Base-by-base conservation (phyloP, 2,113 vertebrate species). In the Triplophysa rosa region DNA sequence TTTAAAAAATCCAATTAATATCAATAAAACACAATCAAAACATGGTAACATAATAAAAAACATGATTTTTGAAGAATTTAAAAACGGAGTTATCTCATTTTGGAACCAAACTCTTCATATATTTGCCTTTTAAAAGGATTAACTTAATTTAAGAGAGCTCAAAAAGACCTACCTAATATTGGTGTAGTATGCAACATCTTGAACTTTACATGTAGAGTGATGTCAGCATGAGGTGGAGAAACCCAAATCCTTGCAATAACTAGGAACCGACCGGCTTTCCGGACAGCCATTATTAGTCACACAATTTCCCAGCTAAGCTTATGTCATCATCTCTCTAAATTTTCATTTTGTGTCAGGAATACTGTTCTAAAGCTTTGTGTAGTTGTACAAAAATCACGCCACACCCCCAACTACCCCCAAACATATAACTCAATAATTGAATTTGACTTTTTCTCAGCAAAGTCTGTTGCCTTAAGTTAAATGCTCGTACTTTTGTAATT, bases 281-380 rank as follows among this genome's bases (percentile, higher is more conserved):
- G 62, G 75, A 49, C 84, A 45, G 63, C 10, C n/a, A 67, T 12
- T 40, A 26, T 84, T 66, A 80, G 24, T 87, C 84, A 87, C 23
- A 54, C 74, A 75, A 45, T 42, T 69, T 68, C 11, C 61, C 33
- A 80, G 47, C 42, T 29, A 47, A 71, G 83, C 77, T 69, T 74
- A 79, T 37, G 65, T 82, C 68, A 76, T 63, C 8, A 12, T 47
- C 10, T 17, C 1, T 61, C 56, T 21, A 61, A 24, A 47, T 17
- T 37, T 13, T 24, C 19, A 56, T 54, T 42, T 59, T n/a, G 58
- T 59, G 33, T 21, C 37, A 59, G 24, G 0, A 23, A 29, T 49
- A n/a, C 7, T 21, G 59, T 16, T 16, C 37, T 64, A 13, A 70
- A 16, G 16, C 16, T 11, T 26, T 19, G 9, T 6, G 26, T 21